Evolutionary conservation across 2,113 vertebrate species (phyloP).

Genomic region (Epinephelus moara): DNA sequence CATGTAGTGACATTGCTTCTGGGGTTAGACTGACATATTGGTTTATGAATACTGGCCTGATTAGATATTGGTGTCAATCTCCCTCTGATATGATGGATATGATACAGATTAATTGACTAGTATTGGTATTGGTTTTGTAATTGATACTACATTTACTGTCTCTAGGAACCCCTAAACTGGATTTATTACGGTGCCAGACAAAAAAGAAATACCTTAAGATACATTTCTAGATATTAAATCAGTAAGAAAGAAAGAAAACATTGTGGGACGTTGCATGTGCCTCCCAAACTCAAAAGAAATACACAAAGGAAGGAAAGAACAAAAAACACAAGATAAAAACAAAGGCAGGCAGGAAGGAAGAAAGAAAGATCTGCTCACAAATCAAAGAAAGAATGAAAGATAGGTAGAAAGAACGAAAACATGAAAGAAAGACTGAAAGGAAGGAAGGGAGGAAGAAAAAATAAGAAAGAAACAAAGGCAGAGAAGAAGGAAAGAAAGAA

Average conservation of each 20-base stretch:
- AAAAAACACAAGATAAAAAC: too few species aligned
- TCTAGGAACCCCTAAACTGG: background rate
- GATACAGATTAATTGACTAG: constrained; percentile 47
- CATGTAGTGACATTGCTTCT: constrained; percentile 66
- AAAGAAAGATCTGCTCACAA: too few species aligned
- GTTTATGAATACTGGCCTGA: constrained; percentile 62
- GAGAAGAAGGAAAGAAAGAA: too few species aligned
- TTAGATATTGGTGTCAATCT: constrained; percentile 56
- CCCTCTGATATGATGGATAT: constrained; percentile 58
- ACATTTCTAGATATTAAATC: background rate
- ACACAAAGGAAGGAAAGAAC: too few species aligned
- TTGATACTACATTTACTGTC: constrained; percentile 13
- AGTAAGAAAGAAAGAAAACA: background rate
- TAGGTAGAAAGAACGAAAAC: background rate
- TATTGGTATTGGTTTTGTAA: constrained; percentile 21
- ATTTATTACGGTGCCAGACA: background rate
- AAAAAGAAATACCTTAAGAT: background rate
- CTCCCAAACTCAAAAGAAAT: too few species aligned
- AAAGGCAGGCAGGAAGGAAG: too few species aligned
- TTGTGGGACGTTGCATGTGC: too few species aligned
- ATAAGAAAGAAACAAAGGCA: background rate
- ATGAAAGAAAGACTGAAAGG: too few species aligned
- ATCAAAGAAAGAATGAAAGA: background rate
- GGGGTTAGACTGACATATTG: constrained; percentile 69
- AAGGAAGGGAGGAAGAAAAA: background rate